Base-by-base conservation (phyloP, 2,797 vertebrate species). In the Melanotaenia trifasciata region DNA sequence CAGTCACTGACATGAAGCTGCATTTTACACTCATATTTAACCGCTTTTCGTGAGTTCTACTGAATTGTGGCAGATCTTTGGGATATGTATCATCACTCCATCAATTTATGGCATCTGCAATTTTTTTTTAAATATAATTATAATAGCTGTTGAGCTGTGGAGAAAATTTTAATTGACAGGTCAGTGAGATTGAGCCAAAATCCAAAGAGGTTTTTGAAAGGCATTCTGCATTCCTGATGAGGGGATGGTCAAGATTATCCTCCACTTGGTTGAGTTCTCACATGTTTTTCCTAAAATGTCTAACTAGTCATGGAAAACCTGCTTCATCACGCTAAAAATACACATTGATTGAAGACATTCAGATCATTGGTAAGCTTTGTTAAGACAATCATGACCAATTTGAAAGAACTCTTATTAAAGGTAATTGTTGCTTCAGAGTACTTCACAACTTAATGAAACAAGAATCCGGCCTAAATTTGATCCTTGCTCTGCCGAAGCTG, bases 371-470 rank as follows among this genome's bases (percentile, higher is more conserved):
- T n/a, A 9, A n/a, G 18, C 45, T 50, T 50, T 20, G 8, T 22
- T n/a, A 9, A 35, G 18, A 20, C 7, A 9, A 51, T 11, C 22
- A 22, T n/a, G 8, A 50, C 47, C n/a, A 24, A 10, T 11, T 51
- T 24, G 9, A 22, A 51, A 51, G 11, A 24, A 10, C 50, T 53
- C 47, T 47, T 45, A 18, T 8, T 47, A 1, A 47, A 33, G 26
- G 28, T 47, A 4, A 20, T 20, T 58, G 51, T 50, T 6, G 32
- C 38, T 30, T 63, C 26, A 3, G 38, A 67, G 45, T 63, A 76
- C 30, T 12, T 36, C 3, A 50, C 51, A 35, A 71, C 35, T 47
- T 56, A 26, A 20, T 4, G 1, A 66, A 22, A 38, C 18, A 43
- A 35, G 1, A 76, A 63, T 53, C 10, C 0, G 3, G 35, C 56